These are phyloP conservation scores for Tauraco hartlaubi DNA, from an alignment of 2,797 vertebrate genomes.

Conservation along the genomic window DNA sequence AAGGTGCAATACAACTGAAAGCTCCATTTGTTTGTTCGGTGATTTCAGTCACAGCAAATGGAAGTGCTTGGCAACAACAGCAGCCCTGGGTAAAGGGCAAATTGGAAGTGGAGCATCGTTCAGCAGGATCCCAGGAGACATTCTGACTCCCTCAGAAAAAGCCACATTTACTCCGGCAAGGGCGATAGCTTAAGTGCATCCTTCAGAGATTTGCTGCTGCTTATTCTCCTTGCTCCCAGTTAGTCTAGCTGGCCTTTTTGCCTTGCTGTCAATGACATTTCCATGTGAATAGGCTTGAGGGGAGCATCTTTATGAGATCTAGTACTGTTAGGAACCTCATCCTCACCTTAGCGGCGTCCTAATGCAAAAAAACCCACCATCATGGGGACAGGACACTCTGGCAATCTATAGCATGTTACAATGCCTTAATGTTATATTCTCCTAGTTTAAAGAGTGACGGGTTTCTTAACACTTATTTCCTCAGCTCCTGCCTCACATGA, in stretches of 20 bases:
- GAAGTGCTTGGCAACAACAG: not conserved
- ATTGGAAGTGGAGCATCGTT: not conserved
- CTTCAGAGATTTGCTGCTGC: not conserved
- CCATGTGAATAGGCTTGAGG: not conserved
- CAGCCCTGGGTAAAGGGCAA: not conserved
- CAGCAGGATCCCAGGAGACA: not conserved
- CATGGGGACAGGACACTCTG: fast-evolving
- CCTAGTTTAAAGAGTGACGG: not conserved
- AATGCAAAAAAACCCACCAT: not conserved
- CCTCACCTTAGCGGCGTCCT: not conserved
- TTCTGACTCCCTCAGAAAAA: not conserved
- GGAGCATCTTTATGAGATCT: not conserved
- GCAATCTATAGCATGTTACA: not conserved
- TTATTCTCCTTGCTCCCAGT: not conserved
- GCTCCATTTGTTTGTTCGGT: not conserved
- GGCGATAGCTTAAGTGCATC: not conserved
- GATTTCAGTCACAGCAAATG: not conserved
- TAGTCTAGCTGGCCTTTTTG: not conserved
- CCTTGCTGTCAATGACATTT: not conserved
- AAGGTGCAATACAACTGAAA: not conserved
- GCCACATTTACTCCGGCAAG: not conserved
- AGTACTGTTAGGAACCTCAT: not conserved
- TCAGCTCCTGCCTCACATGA: not conserved
- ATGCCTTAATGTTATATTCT: not conserved
- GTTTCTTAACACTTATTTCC: not conserved